These are phyloP conservation scores for Ichneumon xanthorius DNA, from an alignment of 2,888 invertebrate species.

Conservation along the genomic window DNA sequence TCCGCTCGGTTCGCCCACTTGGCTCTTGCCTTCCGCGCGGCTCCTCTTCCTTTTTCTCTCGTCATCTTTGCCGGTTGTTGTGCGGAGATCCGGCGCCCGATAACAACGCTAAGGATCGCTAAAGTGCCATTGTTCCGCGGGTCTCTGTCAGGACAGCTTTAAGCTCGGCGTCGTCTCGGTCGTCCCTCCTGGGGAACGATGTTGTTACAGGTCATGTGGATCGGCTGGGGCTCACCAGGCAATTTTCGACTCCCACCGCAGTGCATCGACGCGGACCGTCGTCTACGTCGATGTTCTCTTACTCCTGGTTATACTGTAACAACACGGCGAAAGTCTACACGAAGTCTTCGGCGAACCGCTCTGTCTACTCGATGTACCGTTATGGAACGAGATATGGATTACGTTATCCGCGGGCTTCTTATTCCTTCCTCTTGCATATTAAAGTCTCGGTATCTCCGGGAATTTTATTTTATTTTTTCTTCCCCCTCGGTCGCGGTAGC, in stretches of 20 bases:
- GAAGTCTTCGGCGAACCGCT: neutral
- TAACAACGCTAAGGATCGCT: constrained; percentile 8
- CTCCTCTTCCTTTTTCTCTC: neutral
- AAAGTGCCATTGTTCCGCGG: constrained; percentile 7
- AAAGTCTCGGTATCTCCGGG: neutral
- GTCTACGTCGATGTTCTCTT: neutral
- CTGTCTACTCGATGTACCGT: neutral
- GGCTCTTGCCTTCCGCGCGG: neutral
- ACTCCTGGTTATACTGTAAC: neutral
- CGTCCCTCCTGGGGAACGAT: neutral
- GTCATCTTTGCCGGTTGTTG: constrained; percentile 3
- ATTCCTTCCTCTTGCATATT: neutral
- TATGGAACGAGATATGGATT: neutral
- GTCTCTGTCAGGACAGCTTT: neutral
- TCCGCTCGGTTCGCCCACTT: neutral
- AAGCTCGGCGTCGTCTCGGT: neutral
- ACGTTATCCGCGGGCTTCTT: neutral
- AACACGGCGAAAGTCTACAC: neutral
- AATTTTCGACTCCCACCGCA: neutral
- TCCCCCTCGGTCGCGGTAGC: neutral
- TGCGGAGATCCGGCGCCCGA: neutral
- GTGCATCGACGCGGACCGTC: neutral
- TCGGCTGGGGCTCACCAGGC: neutral
- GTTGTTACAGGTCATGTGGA: neutral
- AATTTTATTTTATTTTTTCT: neutral